A percentile compares a stretch with the other conserved stretches of the same genome.
Evolutionary conservation across 2,888 invertebrate species (phyloP).

Genomic region (Drosophila macrothrix): DNA sequence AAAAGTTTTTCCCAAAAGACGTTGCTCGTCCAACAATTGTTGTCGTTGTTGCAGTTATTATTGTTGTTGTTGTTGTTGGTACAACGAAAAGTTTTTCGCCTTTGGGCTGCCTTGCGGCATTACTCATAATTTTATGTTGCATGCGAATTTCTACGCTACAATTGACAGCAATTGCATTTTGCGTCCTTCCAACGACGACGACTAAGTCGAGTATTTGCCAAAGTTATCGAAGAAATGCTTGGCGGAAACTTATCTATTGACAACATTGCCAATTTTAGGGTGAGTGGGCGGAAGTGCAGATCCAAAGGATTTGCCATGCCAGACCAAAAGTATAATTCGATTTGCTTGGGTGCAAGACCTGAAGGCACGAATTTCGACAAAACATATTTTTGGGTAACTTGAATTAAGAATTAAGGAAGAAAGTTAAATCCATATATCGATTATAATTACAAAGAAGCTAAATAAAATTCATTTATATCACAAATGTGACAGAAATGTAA

Average conservation of each 20-base stretch:
- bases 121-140: constrained; percentile 71
- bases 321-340: constrained; percentile 29
- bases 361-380: constrained; percentile 6
- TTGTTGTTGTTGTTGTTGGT: constrained; percentile 26
- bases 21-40: constrained; percentile 33
- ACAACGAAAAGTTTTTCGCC: constrained; percentile 45
- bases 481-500: neutral
- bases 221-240: constrained; percentile 59
- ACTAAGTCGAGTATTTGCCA: constrained; percentile 39
- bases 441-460: neutral
- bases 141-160: constrained; percentile 64
- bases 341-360: constrained; percentile 19
- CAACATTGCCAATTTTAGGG: constrained; percentile 57
- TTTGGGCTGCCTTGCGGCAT: constrained; percentile 42
- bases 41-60: constrained; percentile 6
- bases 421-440: neutral
- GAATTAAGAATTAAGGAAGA: neutral
- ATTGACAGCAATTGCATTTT: constrained; percentile 76
- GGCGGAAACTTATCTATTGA: constrained; percentile 52
- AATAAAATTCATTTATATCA: neutral
- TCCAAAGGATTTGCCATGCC: constrained; percentile 18
- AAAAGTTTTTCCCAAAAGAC: constrained; percentile 37
- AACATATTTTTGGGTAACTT: neutral
- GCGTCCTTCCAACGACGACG: constrained; percentile 7
- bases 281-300: neutral